phyloP scores from a whole-genome alignment of 2,113 vertebrate species.

The Calyptomena viridis region DNA sequence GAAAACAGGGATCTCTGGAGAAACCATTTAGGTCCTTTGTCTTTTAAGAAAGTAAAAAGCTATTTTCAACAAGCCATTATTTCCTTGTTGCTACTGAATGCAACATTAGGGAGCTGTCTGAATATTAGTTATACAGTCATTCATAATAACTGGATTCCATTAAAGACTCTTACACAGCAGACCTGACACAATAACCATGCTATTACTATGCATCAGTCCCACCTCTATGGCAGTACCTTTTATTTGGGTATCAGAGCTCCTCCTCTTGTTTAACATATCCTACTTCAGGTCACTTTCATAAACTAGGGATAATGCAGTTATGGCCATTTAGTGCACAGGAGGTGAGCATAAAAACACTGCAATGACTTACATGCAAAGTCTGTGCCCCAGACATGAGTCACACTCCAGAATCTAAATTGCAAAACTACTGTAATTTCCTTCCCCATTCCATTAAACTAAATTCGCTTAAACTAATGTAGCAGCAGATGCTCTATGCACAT shows the following conservation, averaged over 20 bases:
- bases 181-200: neutral
- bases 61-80: neutral
- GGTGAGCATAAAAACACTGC: neutral
- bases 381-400: neutral
- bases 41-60: neutral
- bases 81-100: neutral
- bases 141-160: neutral
- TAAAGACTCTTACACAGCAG: neutral
- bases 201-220: neutral
- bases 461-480: neutral
- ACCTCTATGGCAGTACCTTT: neutral
- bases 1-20: neutral
- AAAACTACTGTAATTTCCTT: neutral
- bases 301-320: neutral
- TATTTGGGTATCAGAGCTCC: neutral
- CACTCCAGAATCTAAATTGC: neutral
- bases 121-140: neutral
- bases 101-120: neutral
- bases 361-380: neutral
- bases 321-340: neutral
- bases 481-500: neutral
- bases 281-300: neutral
- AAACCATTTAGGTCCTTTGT: neutral
- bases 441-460: neutral
- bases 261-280: neutral